Conservation (phyloP, 2,113 vertebrate species). For the Anthoscopus minutus region DNA sequence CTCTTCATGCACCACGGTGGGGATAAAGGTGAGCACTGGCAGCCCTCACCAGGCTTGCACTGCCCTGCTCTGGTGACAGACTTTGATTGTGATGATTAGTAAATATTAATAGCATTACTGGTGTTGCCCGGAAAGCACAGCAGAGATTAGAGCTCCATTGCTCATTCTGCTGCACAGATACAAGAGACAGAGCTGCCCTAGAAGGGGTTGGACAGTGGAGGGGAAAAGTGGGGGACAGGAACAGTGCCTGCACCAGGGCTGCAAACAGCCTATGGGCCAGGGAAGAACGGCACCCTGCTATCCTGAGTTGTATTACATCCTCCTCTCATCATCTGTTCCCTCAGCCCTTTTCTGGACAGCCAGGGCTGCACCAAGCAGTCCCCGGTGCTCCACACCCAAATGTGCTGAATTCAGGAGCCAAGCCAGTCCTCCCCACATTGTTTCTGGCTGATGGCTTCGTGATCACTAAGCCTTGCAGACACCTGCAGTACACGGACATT, state of each 20-base stretch:
- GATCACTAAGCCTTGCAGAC: background rate
- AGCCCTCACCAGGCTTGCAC: background rate
- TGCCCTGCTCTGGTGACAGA: background rate
- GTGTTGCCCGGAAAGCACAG: background rate
- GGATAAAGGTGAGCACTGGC: background rate
- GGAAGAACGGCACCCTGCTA: too few relatives aligned
- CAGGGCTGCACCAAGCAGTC: background rate
- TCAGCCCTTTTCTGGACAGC: background rate
- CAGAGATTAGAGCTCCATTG: background rate
- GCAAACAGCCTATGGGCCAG: too few relatives aligned
- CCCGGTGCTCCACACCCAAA: background rate
- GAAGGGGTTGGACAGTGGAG: background rate
- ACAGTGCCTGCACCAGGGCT: too few relatives aligned
- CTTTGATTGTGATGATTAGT: background rate
- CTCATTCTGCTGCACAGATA: background rate
- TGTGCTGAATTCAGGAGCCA: background rate
- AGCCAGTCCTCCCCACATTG: background rate
- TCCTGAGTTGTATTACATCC: fast-evolving
- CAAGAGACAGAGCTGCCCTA: background rate
- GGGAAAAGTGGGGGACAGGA: fast-evolving
- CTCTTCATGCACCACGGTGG: background rate
- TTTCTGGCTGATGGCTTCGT: background rate
- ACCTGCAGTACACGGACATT: background rate
- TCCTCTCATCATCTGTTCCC: fast-evolving
- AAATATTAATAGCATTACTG: background rate